A percentile compares a stretch with the other conserved stretches of the same genome.
These are phyloP conservation scores for Agrochola lychnidis DNA, from an alignment of 2,888 invertebrate genomes.

Conservation along the genomic window DNA sequence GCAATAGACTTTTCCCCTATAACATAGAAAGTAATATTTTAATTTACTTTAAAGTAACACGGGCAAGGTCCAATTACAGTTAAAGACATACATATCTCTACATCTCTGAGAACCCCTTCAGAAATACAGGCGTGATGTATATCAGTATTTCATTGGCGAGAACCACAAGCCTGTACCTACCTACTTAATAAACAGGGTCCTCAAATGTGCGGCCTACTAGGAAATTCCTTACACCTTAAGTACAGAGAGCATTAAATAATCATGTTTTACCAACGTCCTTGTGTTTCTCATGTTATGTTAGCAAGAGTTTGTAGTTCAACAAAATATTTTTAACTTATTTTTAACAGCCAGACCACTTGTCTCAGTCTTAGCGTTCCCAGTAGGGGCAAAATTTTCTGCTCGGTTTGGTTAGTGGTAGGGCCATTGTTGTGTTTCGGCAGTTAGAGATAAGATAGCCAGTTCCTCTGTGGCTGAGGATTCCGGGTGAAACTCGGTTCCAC, in stretches of 20 bases:
- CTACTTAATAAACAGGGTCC: not conserved
- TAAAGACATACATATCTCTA: not conserved
- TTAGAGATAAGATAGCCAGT: no score
- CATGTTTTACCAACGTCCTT: constrained; percentile 5
- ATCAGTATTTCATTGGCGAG: not conserved
- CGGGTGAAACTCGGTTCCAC: no score
- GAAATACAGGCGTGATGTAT: not conserved
- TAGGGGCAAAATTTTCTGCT: no score
- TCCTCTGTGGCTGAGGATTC: no score
- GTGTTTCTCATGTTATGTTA: not conserved
- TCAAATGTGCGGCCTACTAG: not conserved
- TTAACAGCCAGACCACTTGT: no score
- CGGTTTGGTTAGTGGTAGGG: no score
- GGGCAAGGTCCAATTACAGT: no score
- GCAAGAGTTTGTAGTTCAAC: not conserved
- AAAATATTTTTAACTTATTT: no score
- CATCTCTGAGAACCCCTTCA: no score
- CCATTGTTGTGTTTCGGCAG: no score
- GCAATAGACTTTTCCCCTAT: not conserved
- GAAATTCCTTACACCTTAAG: constrained; percentile 8
- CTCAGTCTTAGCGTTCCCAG: no score
- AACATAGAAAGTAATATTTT: no score
- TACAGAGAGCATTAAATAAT: constrained; percentile 8
- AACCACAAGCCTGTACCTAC: not conserved
- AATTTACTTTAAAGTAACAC: not conserved